Conservation (phyloP, 2,888 invertebrate species). For the Cosmorhoe ocellata region DNA sequence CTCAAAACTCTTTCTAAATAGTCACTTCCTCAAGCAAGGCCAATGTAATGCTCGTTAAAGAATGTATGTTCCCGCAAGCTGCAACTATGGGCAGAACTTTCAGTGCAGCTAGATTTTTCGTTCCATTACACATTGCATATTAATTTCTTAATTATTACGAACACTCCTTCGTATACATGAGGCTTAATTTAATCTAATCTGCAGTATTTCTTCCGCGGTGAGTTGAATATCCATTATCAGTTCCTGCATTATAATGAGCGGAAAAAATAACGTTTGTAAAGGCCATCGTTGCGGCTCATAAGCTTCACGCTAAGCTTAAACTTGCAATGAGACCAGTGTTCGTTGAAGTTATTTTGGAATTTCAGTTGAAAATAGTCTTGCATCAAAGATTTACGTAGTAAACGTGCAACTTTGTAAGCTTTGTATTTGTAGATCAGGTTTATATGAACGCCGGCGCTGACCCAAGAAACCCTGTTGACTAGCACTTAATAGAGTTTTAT, state of each 20-base stretch:
- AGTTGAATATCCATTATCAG: slow-evolving; percentile 38
- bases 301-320: slow-evolving; percentile 47
- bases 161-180: slow-evolving; percentile 27
- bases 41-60: too few species aligned
- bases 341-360: slow-evolving; percentile 10
- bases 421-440: slow-evolving; percentile 4
- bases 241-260: slow-evolving; percentile 50
- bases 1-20: not conserved
- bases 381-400: too few species aligned
- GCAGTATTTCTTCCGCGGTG: slow-evolving; percentile 33
- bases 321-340: not conserved
- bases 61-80: not conserved
- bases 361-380: slow-evolving; percentile 39
- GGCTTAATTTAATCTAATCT: slow-evolving; percentile 42
- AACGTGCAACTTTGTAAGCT: slow-evolving; percentile 22
- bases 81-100: slow-evolving; percentile 6
- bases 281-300: slow-evolving; percentile 56
- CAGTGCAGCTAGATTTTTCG: slow-evolving; percentile 26
- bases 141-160: slow-evolving; percentile 30
- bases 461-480: slow-evolving; percentile 2
- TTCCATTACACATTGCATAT: slow-evolving; percentile 35
- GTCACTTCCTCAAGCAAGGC: too few species aligned
- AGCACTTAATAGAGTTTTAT: too few species aligned
- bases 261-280: slow-evolving; percentile 48
- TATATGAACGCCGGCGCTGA: not conserved